phyloP scores from a whole-genome alignment of 2,797 vertebrate species.

The Onychomys torridus region DNA sequence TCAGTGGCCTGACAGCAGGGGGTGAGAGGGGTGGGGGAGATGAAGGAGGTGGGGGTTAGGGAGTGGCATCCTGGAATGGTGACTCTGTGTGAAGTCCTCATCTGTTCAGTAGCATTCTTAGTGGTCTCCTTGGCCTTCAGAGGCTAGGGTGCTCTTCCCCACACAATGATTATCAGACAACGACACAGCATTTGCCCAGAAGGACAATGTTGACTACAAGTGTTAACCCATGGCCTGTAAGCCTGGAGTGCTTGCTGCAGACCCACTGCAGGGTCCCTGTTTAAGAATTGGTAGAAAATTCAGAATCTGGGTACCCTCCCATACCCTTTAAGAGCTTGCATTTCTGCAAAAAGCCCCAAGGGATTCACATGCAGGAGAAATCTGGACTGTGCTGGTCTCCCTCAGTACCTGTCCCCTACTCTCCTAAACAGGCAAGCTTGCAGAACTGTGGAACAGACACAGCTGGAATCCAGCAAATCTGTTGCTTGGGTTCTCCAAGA shows the following conservation, averaged over 20 bases:
- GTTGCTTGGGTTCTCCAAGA: neutral
- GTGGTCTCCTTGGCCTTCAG: neutral
- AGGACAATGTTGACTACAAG: neutral
- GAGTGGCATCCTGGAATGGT: neutral
- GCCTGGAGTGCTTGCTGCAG: neutral
- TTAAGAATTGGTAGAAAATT: neutral
- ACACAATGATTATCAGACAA: neutral
- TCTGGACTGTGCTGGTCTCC: neutral
- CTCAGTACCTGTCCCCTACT: neutral
- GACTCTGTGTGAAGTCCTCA: neutral
- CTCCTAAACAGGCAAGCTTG: neutral
- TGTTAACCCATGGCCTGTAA: neutral
- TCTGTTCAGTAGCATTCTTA: neutral
- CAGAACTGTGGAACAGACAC: neutral
- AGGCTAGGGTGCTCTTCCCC: accelerated
- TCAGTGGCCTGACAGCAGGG: too few relatives aligned
- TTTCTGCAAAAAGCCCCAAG: neutral
- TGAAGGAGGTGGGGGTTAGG: too few relatives aligned
- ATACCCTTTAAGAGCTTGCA: neutral
- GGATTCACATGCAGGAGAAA: neutral
- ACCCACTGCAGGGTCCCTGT: accelerated
- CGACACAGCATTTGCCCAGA: too few relatives aligned
- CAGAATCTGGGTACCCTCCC: neutral
- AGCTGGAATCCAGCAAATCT: neutral
- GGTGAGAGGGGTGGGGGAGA: too few relatives aligned